Evolutionary conservation across 2,113 vertebrate genomes (phyloP).

Genomic region (Pseudois nayaur): DNA sequence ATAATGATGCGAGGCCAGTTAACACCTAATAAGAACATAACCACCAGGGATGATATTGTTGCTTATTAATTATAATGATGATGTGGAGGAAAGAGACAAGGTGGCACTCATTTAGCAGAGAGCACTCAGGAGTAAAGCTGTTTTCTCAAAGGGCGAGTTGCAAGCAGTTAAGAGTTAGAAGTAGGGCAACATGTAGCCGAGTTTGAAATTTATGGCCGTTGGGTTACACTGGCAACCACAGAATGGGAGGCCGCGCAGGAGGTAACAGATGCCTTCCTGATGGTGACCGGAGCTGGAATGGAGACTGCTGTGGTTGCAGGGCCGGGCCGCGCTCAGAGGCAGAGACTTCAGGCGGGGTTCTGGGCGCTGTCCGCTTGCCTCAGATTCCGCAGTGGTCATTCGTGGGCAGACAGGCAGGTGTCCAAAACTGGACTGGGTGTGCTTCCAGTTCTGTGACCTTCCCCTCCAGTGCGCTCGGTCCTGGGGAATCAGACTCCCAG

Average conservation of each 20-base stretch:
- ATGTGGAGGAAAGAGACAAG: slow-evolving; percentile 68
- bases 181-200: slow-evolving; percentile 36
- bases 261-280: background rate
- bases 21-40: slow-evolving; percentile 63
- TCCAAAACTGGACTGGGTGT: slow-evolving; percentile 22
- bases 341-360: background rate
- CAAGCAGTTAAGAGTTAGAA: slow-evolving; percentile 54
- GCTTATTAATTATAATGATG: slow-evolving; percentile 71
- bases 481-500: background rate
- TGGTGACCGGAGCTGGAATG: background rate
- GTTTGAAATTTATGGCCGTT: background rate
- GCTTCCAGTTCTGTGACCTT: background rate
- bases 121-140: slow-evolving; percentile 41
- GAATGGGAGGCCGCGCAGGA: background rate
- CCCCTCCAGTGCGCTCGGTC: background rate
- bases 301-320: background rate
- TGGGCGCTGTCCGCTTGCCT: background rate
- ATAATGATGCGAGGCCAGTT: slow-evolving; percentile 64
- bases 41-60: slow-evolving; percentile 67
- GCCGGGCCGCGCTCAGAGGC: background rate
- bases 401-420: slow-evolving; percentile 41
- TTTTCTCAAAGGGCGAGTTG: slow-evolving; percentile 39
- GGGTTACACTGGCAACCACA: slow-evolving; percentile 15
- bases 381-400: slow-evolving; percentile 4
- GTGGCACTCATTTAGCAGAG: slow-evolving; percentile 56